phyloP scores from a whole-genome alignment of 2,113 vertebrate species.

The Scartelaos histophorus region DNA sequence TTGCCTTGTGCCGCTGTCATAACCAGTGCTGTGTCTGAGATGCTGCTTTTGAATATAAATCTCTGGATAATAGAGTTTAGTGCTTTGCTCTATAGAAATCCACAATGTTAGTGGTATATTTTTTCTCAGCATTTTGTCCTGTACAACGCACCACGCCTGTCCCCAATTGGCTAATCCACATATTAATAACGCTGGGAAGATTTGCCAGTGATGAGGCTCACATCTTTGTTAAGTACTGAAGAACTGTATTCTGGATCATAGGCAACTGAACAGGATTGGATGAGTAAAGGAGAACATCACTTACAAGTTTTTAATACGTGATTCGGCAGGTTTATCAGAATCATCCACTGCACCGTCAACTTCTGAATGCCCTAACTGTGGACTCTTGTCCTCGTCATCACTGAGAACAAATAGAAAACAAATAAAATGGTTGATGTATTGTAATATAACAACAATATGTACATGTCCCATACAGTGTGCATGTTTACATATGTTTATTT shows the following conservation, averaged over 20 bases:
- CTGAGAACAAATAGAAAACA: slow-evolving; percentile 62
- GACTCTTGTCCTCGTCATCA: slow-evolving; percentile 82
- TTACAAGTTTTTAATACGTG: slow-evolving; percentile 90
- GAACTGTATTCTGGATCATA: too few species aligned
- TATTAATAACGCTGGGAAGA: too few species aligned
- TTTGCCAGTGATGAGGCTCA: too few species aligned
- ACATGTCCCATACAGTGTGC: not conserved
- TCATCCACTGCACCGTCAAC: slow-evolving; percentile 59
- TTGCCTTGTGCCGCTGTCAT: not conserved
- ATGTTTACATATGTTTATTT: not conserved
- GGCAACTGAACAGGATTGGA: not conserved
- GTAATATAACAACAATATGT: not conserved
- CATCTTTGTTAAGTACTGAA: too few species aligned
- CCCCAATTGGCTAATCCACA: too few species aligned
- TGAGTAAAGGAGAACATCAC: slow-evolving; percentile 56
- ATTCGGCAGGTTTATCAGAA: slow-evolving; percentile 79
- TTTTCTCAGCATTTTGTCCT: too few species aligned
- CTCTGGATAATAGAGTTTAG: too few species aligned
- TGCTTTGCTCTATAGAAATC: too few species aligned
- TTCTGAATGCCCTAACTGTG: slow-evolving; percentile 65
- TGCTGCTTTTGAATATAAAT: not conserved
- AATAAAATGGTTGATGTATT: not conserved
- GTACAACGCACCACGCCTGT: too few species aligned
- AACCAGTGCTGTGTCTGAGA: not conserved
- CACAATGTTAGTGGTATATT: too few species aligned